phyloP scores from a whole-genome alignment of 2,888 invertebrate genomes.

The Schizotus pectinicornis region DNA sequence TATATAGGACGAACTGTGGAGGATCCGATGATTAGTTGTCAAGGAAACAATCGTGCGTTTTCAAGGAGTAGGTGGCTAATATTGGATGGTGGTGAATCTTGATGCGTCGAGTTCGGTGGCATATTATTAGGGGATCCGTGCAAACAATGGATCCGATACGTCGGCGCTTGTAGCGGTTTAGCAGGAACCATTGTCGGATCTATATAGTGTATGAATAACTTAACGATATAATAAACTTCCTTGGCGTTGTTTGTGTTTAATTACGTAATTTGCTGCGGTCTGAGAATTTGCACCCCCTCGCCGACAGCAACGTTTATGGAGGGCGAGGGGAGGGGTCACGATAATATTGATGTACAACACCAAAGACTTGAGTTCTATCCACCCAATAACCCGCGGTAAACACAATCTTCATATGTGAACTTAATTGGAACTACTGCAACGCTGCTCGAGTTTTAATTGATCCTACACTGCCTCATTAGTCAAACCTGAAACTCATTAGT shows the following conservation, averaged over 20 bases:
- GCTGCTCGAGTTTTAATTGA: too few species aligned
- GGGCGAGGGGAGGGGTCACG: too few species aligned
- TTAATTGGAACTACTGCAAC: too few species aligned
- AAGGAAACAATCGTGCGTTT: conserved; percentile 19
- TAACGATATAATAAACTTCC: conserved; percentile 34
- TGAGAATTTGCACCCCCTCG: too few species aligned
- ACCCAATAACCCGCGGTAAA: too few species aligned
- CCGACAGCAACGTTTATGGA: too few species aligned
- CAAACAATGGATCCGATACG: conserved; percentile 34
- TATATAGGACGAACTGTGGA: neutral
- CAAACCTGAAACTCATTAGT: too few species aligned
- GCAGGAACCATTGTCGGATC: conserved; percentile 28
- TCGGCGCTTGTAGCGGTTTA: conserved; percentile 29
- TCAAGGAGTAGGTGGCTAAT: neutral
- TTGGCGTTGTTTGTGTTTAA: conserved; percentile 5
- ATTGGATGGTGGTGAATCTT: conserved; percentile 9
- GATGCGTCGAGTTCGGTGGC: conserved; percentile 20
- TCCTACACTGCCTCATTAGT: too few species aligned
- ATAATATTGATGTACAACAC: too few species aligned
- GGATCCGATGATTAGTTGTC: conserved; percentile 21
- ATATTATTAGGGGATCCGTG: conserved; percentile 35
- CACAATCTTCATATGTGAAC: too few species aligned
- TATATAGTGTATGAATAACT: conserved; percentile 25
- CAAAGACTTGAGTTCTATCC: too few species aligned
- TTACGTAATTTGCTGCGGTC: too few species aligned